Evolutionary conservation across 2,888 invertebrate genomes (phyloP), one percentile per base, ranked within the genome.

Genomic region (Ethmia dodecea): DNA sequence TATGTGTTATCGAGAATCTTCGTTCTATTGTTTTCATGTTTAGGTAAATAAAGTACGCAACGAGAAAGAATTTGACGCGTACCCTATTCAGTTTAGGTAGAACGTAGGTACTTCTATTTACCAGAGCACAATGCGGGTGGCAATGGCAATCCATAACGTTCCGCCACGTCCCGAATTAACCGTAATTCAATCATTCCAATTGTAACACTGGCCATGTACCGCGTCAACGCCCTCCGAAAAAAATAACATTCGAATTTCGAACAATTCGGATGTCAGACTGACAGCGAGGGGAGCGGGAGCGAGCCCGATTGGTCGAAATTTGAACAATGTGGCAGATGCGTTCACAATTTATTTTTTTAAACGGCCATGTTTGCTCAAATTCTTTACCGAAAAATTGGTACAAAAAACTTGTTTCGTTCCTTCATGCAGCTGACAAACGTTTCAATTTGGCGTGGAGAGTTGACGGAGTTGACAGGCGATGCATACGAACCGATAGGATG

Each of bases 301-400:
- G 63, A 58, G 46, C 47, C 60, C 69, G 49, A 83, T 84, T 83
- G 84, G 83, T 64, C 60, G 72, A 60, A 62, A 72, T 76, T 80
- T 80, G 78, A 68, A 81, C 83, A 83, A 84, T 79, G 56, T 68
- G 67, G 79, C 83, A 86, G 84, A 86, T 86, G 83, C 75, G 80
- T 62, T 70, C 64, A 52, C 48, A 57, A 59, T 55, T 44, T 53
- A 58, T 68, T 65, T 70, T 76, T 66, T 56, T 57, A 20, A 11
- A 55, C 73, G 54, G 81, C 84, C 80, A 81, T 84, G 71, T 84
- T 84, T 83, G 78, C 74, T 73, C 55, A 70, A 69, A 64, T 70
- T 67, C 69, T 71, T 66, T 68, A 68, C 65, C 65, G 64, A 13
- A 65, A 64, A 72, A 67, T 69, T 55, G 59, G 55, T 50, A 46